phyloP scores from a whole-genome alignment of 2,113 vertebrate species.

The Pampusana beccarii region DNA sequence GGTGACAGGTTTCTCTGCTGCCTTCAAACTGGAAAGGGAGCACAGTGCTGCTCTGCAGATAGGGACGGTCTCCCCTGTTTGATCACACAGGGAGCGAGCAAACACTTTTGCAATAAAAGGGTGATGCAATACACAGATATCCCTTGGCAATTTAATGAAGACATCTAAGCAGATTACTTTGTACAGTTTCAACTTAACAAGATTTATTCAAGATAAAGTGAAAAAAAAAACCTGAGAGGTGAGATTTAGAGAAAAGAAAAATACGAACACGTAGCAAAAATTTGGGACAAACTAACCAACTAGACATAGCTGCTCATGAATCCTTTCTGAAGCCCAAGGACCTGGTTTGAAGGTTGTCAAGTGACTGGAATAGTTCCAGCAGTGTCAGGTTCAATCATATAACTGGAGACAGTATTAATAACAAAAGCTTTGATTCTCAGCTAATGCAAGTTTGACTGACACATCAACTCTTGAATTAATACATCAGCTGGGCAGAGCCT shows the following conservation, averaged over 20 bases:
- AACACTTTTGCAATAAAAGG: constrained; percentile 43
- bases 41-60: background rate
- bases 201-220: constrained; percentile 23
- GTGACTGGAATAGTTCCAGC: background rate
- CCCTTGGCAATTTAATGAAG: constrained; percentile 22
- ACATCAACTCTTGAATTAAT: background rate
- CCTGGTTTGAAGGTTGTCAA: background rate
- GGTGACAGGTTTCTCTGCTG: background rate
- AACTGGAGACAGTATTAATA: background rate
- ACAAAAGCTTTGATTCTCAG: background rate
- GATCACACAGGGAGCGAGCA: background rate
- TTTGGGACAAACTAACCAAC: background rate
- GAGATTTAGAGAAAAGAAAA: background rate
- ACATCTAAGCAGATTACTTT: constrained; percentile 31
- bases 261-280: background rate
- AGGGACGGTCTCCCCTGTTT: background rate
- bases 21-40: background rate
- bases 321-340: background rate
- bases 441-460: background rate
- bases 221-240: constrained; percentile 11
- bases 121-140: constrained; percentile 51
- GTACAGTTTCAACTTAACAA: constrained; percentile 46
- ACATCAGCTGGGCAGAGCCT: background rate
- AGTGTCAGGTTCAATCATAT: background rate
- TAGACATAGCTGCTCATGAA: background rate